Evolutionary conservation across 2,113 vertebrate species (phyloP).

Genomic region (Perognathus longimembris): DNA sequence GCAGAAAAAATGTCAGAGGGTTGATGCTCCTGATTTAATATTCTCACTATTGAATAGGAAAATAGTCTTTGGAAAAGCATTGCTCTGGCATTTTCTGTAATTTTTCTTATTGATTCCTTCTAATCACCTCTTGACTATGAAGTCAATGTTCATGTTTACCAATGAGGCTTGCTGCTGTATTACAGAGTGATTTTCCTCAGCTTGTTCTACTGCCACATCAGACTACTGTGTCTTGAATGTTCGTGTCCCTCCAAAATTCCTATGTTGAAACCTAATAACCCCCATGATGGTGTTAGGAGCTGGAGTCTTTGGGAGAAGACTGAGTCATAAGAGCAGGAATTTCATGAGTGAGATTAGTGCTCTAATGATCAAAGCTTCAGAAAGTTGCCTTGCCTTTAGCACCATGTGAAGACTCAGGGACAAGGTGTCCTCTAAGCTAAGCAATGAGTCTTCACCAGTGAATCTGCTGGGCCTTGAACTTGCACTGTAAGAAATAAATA

Average conservation of each 20-base stretch:
- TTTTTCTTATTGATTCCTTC: not conserved
- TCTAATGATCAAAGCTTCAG: not conserved
- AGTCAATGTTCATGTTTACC: not conserved
- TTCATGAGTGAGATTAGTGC: not conserved
- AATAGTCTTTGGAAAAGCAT: not conserved
- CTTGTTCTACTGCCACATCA: not conserved
- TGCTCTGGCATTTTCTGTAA: not conserved
- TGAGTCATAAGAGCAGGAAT: not conserved
- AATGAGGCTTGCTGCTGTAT: not conserved
- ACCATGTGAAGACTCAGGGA: not conserved
- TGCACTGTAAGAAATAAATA: not conserved
- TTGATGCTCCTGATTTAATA: not conserved
- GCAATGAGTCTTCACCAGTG: not conserved
- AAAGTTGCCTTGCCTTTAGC: not conserved
- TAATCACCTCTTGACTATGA: not conserved
- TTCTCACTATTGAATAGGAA: not conserved
- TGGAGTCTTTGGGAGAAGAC: not conserved
- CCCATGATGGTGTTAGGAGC: not conserved
- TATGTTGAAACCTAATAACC: not conserved
- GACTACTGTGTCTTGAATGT: not conserved
- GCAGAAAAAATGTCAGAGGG: not conserved
- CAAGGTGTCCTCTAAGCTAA: not conserved
- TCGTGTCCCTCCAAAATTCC: not conserved
- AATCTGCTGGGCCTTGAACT: not conserved
- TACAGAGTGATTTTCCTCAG: not conserved